phyloP scores from a whole-genome alignment of 2,797 vertebrate species.

The Pseudomugil gertrudae region DNA sequence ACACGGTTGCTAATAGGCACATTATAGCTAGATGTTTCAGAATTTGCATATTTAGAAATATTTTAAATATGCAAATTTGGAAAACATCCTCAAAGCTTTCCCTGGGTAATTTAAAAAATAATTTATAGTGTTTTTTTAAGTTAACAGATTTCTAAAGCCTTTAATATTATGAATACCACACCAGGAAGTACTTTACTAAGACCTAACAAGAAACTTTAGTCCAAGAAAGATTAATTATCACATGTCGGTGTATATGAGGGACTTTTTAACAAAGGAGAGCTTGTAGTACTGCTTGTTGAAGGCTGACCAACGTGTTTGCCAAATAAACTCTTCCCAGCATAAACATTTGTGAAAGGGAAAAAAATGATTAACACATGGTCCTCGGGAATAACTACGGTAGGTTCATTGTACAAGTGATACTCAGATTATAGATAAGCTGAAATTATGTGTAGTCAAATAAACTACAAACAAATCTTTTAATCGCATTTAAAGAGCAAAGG shows the following conservation, averaged over 20 bases:
- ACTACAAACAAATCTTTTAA: constrained; percentile 61
- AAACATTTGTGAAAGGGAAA: constrained; percentile 51
- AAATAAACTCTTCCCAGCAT: constrained; percentile 49
- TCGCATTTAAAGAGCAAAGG: constrained; percentile 45
- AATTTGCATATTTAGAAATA: not conserved
- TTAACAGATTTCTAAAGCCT: not conserved
- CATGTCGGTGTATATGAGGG: constrained; percentile 2
- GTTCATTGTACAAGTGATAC: constrained; percentile 28
- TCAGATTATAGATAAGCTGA: constrained; percentile 37
- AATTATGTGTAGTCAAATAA: constrained; percentile 52
- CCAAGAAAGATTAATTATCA: not conserved
- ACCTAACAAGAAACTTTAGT: not conserved
- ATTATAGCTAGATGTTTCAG: not conserved
- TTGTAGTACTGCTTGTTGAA: constrained; percentile 24
- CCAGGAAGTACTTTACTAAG: not conserved
- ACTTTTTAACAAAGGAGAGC: constrained; percentile 14
- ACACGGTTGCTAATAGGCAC: not conserved
- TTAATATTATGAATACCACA: not conserved
- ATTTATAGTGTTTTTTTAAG: no score
- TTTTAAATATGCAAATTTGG: no score
- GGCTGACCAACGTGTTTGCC: constrained; percentile 31
- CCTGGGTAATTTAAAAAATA: no score
- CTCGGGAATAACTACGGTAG: constrained; percentile 10
- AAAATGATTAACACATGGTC: constrained; percentile 35
- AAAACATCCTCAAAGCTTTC: no score